A percentile compares a stretch with the other conserved stretches of the same genome.
phyloP scores from a whole-genome alignment of 2,888 invertebrate genomes.

The Aquatica leii region DNA sequence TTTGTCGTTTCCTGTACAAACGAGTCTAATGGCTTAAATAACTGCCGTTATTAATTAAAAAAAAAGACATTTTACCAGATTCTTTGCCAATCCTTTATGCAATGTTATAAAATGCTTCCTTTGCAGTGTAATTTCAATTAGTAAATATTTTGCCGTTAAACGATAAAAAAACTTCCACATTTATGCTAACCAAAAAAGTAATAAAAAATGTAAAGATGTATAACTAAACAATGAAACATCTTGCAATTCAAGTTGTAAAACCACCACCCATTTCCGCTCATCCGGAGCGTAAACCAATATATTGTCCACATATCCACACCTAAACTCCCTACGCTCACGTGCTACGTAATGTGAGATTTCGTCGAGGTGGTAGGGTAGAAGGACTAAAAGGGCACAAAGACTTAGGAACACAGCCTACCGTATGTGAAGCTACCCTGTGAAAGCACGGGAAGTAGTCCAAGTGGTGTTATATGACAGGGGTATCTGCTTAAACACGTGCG shows the following conservation, averaged over 20 bases:
- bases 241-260: conserved; percentile 44
- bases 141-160: not conserved
- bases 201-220: conserved; percentile 1
- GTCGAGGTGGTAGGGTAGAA: conserved; percentile 32
- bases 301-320: conserved; percentile 43
- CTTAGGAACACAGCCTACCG: conserved; percentile 40
- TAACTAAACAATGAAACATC: conserved; percentile 29
- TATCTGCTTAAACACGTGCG: conserved; percentile 58
- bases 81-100: not conserved
- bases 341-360: conserved; percentile 34
- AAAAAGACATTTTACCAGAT: conserved; percentile 14
- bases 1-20: conserved; percentile 38
- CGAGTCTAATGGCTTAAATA: conserved; percentile 24
- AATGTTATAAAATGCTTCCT: conserved; percentile 3
- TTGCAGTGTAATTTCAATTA: not conserved
- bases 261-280: conserved; percentile 56
- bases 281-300: conserved; percentile 46
- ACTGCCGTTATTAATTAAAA: conserved; percentile 18
- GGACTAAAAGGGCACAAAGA: conserved; percentile 41
- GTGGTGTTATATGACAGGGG: conserved; percentile 55
- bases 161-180: not conserved
- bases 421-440: conserved; percentile 47
- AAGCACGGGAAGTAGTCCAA: conserved; percentile 57
- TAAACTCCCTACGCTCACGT: conserved; percentile 36
- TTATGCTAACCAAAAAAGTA: not conserved